A percentile compares a stretch with the other conserved stretches of the same genome.
Conservation (phyloP, 2,113 vertebrate genomes). For the Ceratotherium simum region DNA sequence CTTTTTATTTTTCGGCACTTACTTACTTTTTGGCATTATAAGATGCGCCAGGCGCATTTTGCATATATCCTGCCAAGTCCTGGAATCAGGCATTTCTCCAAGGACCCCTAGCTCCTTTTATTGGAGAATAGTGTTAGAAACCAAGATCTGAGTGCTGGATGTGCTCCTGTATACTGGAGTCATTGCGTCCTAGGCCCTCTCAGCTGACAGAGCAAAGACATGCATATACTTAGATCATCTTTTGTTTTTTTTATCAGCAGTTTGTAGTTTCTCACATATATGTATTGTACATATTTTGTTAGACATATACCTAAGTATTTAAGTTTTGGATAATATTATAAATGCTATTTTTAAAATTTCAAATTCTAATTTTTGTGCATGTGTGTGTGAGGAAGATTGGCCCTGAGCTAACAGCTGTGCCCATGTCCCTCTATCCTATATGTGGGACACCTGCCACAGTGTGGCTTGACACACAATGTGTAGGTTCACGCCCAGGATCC, state of each 20-base stretch:
- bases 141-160: not conserved
- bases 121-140: not conserved
- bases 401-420: too few species aligned
- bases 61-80: not conserved
- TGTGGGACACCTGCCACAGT: too few species aligned
- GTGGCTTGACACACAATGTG: too few species aligned
- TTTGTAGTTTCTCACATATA: not conserved
- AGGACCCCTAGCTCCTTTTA: not conserved
- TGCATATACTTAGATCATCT: not conserved
- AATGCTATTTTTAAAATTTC: not conserved
- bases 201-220: not conserved
- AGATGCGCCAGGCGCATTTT: not conserved
- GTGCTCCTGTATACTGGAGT: not conserved
- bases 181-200: not conserved
- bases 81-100: not conserved
- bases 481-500: too few species aligned
- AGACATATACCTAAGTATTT: not conserved
- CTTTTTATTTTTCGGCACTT: not conserved
- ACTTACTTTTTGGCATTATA: not conserved
- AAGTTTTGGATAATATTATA: not conserved
- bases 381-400: too few species aligned
- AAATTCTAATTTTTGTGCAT: not conserved
- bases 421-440: too few species aligned
- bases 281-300: not conserved
- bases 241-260: not conserved